Evolutionary conservation across 1,140 invertebrate genomes (phyloP).

Genomic region (Eumeta japonica): DNA sequence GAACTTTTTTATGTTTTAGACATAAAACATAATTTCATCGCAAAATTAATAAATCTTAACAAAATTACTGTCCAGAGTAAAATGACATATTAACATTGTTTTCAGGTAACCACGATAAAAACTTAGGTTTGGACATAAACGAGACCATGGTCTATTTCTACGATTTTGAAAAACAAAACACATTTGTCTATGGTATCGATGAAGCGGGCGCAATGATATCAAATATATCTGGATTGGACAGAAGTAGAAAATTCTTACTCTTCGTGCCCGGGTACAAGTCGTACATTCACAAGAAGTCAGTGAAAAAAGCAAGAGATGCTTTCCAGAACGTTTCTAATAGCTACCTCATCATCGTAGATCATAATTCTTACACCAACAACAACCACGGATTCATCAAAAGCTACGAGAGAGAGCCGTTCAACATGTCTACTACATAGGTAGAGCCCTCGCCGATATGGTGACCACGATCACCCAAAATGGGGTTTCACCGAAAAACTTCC

Average conservation of each 20-base stretch:
- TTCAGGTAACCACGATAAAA: conserved; percentile 37
- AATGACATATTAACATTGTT: too few species aligned
- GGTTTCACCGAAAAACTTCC: conserved; percentile 35
- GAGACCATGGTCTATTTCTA: conserved; percentile 39
- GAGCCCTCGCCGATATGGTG: conserved; percentile 31
- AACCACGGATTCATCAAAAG: conserved; percentile 34
- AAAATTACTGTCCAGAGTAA: too few species aligned
- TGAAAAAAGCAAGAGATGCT: conserved; percentile 28
- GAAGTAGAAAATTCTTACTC: conserved; percentile 35
- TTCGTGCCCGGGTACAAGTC: conserved; percentile 48
- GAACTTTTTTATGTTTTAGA: too few species aligned
- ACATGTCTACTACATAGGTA: conserved; percentile 44
- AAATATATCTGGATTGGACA: conserved; percentile 25
- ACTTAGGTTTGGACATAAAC: conserved; percentile 32
- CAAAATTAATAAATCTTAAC: too few species aligned
- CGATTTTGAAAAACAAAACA: conserved; percentile 29
- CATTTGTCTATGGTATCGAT: conserved; percentile 25
- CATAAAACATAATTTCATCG: too few species aligned
- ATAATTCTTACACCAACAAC: conserved; percentile 43
- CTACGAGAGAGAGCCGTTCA: conserved; percentile 41
- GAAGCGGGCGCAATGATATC: conserved; percentile 26
- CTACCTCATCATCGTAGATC: conserved; percentile 42
- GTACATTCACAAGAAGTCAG: conserved; percentile 37
- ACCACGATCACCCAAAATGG: conserved; percentile 24
- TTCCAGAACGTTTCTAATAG: conserved; percentile 35